Evolutionary conservation across 2,113 vertebrate species (phyloP), one percentile per base, ranked within the genome.

Genomic region (Oxyura jamaicensis): DNA sequence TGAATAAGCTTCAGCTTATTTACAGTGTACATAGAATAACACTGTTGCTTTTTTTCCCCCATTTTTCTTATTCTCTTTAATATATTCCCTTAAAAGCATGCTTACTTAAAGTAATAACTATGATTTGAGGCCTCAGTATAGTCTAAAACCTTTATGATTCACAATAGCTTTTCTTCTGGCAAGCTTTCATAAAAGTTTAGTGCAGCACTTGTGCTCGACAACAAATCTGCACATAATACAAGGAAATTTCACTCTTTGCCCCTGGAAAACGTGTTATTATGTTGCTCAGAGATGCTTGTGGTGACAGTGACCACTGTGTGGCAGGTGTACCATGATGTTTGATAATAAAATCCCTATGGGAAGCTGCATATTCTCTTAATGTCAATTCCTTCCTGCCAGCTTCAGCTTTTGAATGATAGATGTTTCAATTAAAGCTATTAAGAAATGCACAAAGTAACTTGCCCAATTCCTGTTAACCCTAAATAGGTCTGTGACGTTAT

Each of bases 371-470:
- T 91, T 96, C 86, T 87, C 39, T 59, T 95, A 84, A 67, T 86
- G 83, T 88, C 10, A 22, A 69, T 90, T 95, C 55, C 28, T 87
- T 91, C 55, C 88, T 97, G 81, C 85, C 86, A 96, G 50, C 55
- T 90, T 90, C 72, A 88, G 56, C 14, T 95, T 95, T 96, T 93
- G 58, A 91, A 86, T 96, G 94, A 96, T 88, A 96, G 97, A 95
- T 93, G 55, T 74, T 76, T 50, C 72, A 97, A 95, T 97, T 96
- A 97, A 95, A 95, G 29, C 36, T 95, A 93, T 95, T 93, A 86
- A 88, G 44, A 90, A 86, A 28, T 95, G 48, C 46, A 67, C 89
- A 93, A 94, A 96, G 90, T 92, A 96, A 90, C 35, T 68, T 8
- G 4, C 15, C 72, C 86, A 58, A 82, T 87, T 97, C 55, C 36